Percentiles rank a stretch among this genome's conserved stretches.
phyloP scores from a whole-genome alignment of 1,140 invertebrate genomes.

The Meloidogyne exigua region DNA sequence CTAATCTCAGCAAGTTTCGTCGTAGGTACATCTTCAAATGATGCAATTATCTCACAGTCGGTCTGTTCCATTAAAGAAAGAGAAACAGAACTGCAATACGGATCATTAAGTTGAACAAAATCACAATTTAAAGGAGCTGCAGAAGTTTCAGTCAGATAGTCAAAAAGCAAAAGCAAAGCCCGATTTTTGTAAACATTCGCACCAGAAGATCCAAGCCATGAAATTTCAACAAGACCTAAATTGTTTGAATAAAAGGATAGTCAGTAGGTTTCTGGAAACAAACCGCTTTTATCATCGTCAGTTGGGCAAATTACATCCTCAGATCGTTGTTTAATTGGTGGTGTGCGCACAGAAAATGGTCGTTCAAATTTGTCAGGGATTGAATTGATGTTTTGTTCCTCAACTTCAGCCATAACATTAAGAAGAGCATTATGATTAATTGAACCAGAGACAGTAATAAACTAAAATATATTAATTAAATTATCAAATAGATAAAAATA shows the following conservation, averaged over 20 bases:
- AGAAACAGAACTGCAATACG: slow-evolving; percentile 76
- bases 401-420: slow-evolving; percentile 66
- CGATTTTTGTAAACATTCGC: slow-evolving; percentile 48
- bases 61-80: slow-evolving; percentile 37
- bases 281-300: slow-evolving; percentile 75
- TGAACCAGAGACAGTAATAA: slow-evolving; percentile 79
- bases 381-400: slow-evolving; percentile 72
- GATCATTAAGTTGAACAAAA: slow-evolving; percentile 80
- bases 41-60: slow-evolving; percentile 70
- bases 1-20: slow-evolving; percentile 72
- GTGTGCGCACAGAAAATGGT: slow-evolving; percentile 69
- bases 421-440: slow-evolving; percentile 69
- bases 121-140: slow-evolving; percentile 79
- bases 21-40: slow-evolving; percentile 77
- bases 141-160: slow-evolving; percentile 76
- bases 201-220: slow-evolving; percentile 77
- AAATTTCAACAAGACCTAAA: slow-evolving; percentile 76
- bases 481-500: slow-evolving; percentile 65
- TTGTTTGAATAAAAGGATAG: not conserved
- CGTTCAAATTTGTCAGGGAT: slow-evolving; percentile 39
- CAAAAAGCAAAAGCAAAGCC: slow-evolving; percentile 29
- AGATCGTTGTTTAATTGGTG: slow-evolving; percentile 67
- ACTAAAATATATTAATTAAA: slow-evolving; percentile 51
- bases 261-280: not conserved
- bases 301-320: slow-evolving; percentile 72